Conservation (phyloP, 2,888 invertebrate species). For the Hypomecis atomaria region DNA sequence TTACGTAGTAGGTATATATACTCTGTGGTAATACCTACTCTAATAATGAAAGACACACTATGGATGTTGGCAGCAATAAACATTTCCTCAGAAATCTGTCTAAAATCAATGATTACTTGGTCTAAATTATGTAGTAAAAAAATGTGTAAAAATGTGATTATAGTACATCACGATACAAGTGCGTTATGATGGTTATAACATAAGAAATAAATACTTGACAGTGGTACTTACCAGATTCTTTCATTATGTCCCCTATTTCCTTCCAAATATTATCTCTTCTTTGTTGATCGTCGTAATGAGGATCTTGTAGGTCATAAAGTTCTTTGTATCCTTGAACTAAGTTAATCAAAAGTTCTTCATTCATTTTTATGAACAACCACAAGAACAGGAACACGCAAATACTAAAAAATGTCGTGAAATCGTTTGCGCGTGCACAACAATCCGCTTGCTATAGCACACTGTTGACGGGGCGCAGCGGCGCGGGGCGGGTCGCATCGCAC, state of each 20-base stretch:
- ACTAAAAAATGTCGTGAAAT: slow-evolving; percentile 13
- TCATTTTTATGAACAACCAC: slow-evolving; percentile 22
- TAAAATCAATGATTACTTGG: too few relatives aligned
- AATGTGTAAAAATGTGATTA: too few relatives aligned
- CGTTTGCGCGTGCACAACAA: slow-evolving; percentile 24
- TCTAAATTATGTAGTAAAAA: too few relatives aligned
- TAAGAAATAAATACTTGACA: slow-evolving; percentile 15
- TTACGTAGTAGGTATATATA: too few relatives aligned
- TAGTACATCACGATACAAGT: too few relatives aligned
- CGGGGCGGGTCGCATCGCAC: slow-evolving; percentile 11
- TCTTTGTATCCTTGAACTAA: slow-evolving; percentile 19
- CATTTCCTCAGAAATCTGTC: slow-evolving; percentile 21
- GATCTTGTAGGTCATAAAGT: slow-evolving; percentile 14
- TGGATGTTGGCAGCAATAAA: slow-evolving; percentile 14
- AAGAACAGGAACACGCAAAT: slow-evolving; percentile 24
- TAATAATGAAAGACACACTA: slow-evolving; percentile 5
- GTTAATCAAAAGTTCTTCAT: slow-evolving; percentile 16
- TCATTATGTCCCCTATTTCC: slow-evolving; percentile 12
- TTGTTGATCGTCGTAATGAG: slow-evolving; percentile 18
- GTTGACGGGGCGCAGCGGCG: slow-evolving; percentile 20
- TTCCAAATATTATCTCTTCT: slow-evolving; percentile 17
- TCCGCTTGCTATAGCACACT: slow-evolving; percentile 23
- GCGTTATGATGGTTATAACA: too few relatives aligned
- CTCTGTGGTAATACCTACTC: too few relatives aligned
- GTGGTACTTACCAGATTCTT: slow-evolving; percentile 6